These are phyloP conservation scores for Megaleporinus macrocephalus DNA, from an alignment of 2,113 vertebrate genomes.

Conservation along the genomic window DNA sequence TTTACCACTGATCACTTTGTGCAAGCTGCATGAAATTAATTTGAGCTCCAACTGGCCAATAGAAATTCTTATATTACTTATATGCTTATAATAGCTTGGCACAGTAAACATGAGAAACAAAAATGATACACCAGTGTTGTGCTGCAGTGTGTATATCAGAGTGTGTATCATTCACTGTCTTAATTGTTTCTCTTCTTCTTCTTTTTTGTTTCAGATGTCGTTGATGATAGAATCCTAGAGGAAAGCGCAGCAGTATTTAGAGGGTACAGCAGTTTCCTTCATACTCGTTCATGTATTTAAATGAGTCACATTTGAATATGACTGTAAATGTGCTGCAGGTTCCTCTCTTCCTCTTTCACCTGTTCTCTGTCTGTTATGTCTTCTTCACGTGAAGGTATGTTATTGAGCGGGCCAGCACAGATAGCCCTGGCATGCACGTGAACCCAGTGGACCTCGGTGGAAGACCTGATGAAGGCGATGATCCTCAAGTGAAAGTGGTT, in stretches of 20 bases:
- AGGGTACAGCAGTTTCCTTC: slow-evolving; percentile 62
- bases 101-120: too few species aligned
- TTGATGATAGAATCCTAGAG: slow-evolving; percentile 75
- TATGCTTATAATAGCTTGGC: too few species aligned
- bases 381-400: slow-evolving; percentile 69
- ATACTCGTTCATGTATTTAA: not conserved
- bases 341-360: not conserved
- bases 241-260: slow-evolving; percentile 72
- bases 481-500: slow-evolving; percentile 75
- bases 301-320: not conserved
- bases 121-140: too few species aligned
- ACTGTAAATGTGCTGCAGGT: not conserved
- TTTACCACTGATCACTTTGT: too few species aligned
- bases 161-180: too few species aligned
- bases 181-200: not conserved
- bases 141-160: too few species aligned
- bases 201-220: slow-evolving; percentile 71
- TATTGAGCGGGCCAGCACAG: slow-evolving; percentile 63
- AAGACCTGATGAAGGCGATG: slow-evolving; percentile 62
- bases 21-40: too few species aligned
- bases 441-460: slow-evolving; percentile 74
- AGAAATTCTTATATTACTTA: too few species aligned
- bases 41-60: too few species aligned
- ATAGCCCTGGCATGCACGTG: slow-evolving; percentile 62
- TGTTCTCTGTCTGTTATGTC: not conserved